A percentile compares a stretch with the other conserved stretches of the same genome.
Conservation (phyloP, 2,113 vertebrate genomes). For the Pluvianellus socialis region DNA sequence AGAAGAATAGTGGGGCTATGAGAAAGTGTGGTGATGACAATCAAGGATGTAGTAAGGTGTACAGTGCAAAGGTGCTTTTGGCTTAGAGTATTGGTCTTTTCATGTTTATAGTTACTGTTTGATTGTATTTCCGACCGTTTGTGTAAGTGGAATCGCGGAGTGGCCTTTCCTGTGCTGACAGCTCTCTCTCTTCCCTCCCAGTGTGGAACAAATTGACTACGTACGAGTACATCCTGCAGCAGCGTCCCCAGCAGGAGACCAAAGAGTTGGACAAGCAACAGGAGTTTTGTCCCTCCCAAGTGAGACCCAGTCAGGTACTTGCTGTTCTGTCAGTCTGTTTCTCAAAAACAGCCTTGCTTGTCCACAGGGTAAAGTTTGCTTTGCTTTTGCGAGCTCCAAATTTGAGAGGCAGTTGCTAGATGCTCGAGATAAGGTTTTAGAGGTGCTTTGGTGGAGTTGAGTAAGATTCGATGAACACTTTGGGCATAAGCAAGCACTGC, state of each 20-base stretch:
- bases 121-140: neutral
- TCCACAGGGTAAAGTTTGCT: neutral
- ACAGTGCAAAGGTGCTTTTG: neutral
- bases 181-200: slow-evolving; percentile 55
- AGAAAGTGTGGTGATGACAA: neutral
- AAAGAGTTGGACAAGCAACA: slow-evolving; percentile 71
- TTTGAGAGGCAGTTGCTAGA: neutral
- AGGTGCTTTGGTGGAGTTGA: neutral
- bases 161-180: slow-evolving; percentile 14
- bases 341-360: neutral
- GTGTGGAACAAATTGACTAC: slow-evolving; percentile 96
- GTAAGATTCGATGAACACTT: too few species aligned
- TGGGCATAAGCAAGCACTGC: neutral
- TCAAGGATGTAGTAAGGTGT: neutral
- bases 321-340: neutral
- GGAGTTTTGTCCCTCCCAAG: slow-evolving; percentile 64
- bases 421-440: neutral
- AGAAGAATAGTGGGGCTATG: neutral
- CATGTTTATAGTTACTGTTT: neutral
- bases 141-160: neutral
- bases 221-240: slow-evolving; percentile 92
- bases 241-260: slow-evolving; percentile 83
- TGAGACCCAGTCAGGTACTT: slow-evolving; percentile 77
- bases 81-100: neutral
- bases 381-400: neutral